These are phyloP conservation scores for Chaetophractus vellerosus DNA, from an alignment of 2,797 vertebrate species.

Conservation along the genomic window DNA sequence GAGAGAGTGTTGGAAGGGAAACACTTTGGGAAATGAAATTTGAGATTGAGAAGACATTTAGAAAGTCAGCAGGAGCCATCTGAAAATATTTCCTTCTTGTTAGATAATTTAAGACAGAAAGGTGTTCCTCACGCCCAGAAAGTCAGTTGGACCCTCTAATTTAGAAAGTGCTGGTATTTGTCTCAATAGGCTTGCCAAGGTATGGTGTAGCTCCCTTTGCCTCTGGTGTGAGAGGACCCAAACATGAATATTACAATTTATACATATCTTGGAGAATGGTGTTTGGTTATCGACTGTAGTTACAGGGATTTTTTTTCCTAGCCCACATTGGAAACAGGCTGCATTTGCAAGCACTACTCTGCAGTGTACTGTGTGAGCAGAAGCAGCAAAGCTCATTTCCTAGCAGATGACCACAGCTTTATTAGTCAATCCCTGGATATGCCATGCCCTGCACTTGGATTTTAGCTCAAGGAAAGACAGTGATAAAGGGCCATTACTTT, in stretches of 20 bases:
- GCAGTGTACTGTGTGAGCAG: slow-evolving; percentile 13
- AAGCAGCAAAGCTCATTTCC: slow-evolving; percentile 21
- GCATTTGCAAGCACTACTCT: slow-evolving; percentile 51
- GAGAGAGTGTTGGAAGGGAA: not conserved
- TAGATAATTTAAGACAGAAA: not conserved
- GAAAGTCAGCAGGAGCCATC: not conserved
- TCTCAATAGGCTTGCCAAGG: not conserved
- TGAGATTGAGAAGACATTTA: not conserved
- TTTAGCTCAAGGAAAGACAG: not conserved
- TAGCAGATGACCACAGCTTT: accelerated
- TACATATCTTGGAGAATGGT: not conserved
- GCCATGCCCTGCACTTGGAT: not conserved
- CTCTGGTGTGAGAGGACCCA: not conserved
- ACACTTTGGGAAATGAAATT: not conserved
- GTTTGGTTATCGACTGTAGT: not conserved
- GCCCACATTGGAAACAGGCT: not conserved
- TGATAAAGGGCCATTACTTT: not conserved
- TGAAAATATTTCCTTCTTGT: not conserved
- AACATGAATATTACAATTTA: not conserved
- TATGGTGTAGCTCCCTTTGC: not conserved
- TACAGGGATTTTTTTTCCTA: not conserved
- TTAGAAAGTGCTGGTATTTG: accelerated
- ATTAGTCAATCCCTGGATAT: not conserved
- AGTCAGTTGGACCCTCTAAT: not conserved
- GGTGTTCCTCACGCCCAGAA: no score